Base-by-base conservation (phyloP, 2,888 invertebrate species). In the Drosophila kokeensis region DNA sequence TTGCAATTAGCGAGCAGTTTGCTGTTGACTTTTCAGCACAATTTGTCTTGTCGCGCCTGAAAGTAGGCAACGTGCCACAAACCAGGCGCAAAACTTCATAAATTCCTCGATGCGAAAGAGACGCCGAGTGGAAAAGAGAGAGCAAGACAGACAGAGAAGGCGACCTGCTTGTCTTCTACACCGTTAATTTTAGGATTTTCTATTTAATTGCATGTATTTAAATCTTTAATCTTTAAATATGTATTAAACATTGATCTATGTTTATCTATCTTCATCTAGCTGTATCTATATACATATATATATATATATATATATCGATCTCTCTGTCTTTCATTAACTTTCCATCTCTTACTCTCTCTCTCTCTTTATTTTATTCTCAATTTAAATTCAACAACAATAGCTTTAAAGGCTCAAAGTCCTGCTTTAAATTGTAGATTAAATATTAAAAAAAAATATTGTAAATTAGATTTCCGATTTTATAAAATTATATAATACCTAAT, bases 1-100 rank as follows among this genome's bases (percentile, higher is more conserved):
- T 80, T 69, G 79, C 88, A 86, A 87, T 86, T 86, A 87, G 85
- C 83, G 81, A 79, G 70, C 86, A 86, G 77, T 79, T 87, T 81
- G 82, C 81, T 86, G 79, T 86, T 87, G 77, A 85, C 79, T 83
- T 83, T 79, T 82, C 76, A 77, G 76, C 79, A 81, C 87, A 86
- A 86, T 86, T 86, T 87, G 84, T 89, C 84, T 84, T 87, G 76
- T 76, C 75, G 69, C 83, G 80, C 87, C 80, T 71, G 69, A 70
- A 79, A 74, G 78, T 87, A 81, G 83, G 85, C 86, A 81, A 73
- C 81, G 73, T 76, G 59, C 64, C n/a, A 48, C 32, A 53, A 70
- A 73, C 69, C 73, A 74, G 79, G 81, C 73, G 77, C 76, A 76
- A 45, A 86, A 78, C 86, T 85, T 83, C 88, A 87, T 85, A 86